Evolutionary conservation across 2,797 vertebrate genomes (phyloP).

Genomic region (Steatocranus sp.): DNA sequence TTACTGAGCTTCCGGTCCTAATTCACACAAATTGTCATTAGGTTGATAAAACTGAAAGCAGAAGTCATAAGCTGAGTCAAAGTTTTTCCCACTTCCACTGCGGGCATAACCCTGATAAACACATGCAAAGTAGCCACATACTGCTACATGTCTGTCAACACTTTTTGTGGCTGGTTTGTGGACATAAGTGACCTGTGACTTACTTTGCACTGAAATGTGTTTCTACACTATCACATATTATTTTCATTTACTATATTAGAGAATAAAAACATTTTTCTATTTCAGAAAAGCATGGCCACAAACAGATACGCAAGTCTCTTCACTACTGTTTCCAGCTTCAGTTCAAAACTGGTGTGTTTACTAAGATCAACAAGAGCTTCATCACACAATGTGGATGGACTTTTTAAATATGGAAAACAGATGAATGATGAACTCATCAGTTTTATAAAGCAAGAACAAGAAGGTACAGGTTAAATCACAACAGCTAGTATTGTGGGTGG

Average conservation of each 20-base stretch:
- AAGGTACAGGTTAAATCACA: neutral
- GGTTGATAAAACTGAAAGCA: neutral
- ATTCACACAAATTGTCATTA: neutral
- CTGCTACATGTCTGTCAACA: neutral
- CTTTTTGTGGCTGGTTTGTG: neutral
- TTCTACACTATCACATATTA: accelerated
- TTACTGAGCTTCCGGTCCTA: neutral
- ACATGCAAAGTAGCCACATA: neutral
- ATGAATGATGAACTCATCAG: neutral
- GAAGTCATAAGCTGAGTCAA: neutral
- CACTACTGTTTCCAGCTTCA: neutral
- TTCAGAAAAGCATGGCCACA: neutral
- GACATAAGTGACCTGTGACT: neutral
- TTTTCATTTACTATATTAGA: neutral
- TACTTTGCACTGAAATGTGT: accelerated
- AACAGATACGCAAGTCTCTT: accelerated
- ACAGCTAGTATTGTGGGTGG: neutral
- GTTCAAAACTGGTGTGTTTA: neutral
- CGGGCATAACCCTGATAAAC: neutral
- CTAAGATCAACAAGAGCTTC: neutral
- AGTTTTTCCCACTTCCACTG: neutral
- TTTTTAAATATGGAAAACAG: neutral
- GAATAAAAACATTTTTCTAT: neutral
- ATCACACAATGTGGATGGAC: neutral
- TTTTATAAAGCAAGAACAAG: neutral